Base-by-base conservation (phyloP, 2,113 vertebrate genomes). In the Tringa solitaria region DNA sequence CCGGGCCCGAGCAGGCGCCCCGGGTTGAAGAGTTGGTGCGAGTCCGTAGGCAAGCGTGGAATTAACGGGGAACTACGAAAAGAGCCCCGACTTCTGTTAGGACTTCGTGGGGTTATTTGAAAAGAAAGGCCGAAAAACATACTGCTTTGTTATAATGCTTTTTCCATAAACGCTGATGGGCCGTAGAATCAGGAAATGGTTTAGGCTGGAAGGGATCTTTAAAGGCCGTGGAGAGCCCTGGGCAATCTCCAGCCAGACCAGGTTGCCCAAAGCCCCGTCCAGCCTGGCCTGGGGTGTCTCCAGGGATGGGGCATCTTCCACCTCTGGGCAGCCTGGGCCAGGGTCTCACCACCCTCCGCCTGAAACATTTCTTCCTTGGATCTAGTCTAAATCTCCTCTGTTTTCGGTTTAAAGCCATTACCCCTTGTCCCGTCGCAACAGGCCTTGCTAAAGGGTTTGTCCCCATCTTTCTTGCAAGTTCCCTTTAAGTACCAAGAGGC, bases 61-160 rank as follows among this genome's bases (percentile, higher is more conserved):
- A 1, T 13, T 9, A 2, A 4, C 3, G 10, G 3, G 46, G 23
- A 2, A 1, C 13, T 12, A 9, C 8, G 1, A 1, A 11, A 4
- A 35, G 23, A 22, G n/a, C 10, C 14, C 8, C n/a, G 28, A 4
- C 21, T 22, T 3, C 28, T 32, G 22, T 1, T 19, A 43, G 2
- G 4, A 1, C 43, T 24, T 8, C 13, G 8, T 2, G 65, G 45
- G 17, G 68, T 6, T 24, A 1, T 0, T 13, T 2, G 35, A 37
- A n/a, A 50, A 35, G 41, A 37, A 35, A 27, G 19, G 35, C 27
- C 5, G 14, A 3, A 28, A 39, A 56, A 56, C n/a, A 4, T 4
- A 2, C 0, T 1, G 21, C 26, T 35, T 30, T 15, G 28, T 51
- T 19, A 0, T 1, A 5, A 37, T 1, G 27, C 13, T 22, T 10